A percentile compares a stretch with the other conserved stretches of the same genome.
These are phyloP conservation scores for Gadopsis marmoratus DNA, from an alignment of 2,797 vertebrate genomes.

Conservation along the genomic window DNA sequence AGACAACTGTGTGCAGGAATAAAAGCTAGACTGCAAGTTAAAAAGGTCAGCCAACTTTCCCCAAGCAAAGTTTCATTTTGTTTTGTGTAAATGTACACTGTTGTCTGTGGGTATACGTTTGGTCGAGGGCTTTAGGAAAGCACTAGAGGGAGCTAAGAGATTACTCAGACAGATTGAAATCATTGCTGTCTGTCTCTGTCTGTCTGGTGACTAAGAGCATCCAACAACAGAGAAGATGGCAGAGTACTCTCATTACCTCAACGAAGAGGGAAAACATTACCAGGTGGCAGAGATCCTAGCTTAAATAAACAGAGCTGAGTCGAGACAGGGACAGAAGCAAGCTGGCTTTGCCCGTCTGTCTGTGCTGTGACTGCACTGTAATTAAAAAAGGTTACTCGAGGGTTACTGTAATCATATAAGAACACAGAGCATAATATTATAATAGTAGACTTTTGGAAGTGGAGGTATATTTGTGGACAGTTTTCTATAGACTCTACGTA, in stretches of 20 bases:
- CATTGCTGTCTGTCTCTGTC: neutral
- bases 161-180: slow-evolving; percentile 24
- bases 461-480: slow-evolving; percentile 22
- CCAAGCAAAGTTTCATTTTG: neutral
- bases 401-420: slow-evolving; percentile 66
- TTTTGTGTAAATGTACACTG: neutral
- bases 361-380: slow-evolving; percentile 54
- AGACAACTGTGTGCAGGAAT: neutral
- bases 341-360: slow-evolving; percentile 60
- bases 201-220: slow-evolving; percentile 30
- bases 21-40: neutral
- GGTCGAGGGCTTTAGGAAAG: slow-evolving; percentile 10
- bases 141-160: slow-evolving; percentile 78
- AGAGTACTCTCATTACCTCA: slow-evolving; percentile 62
- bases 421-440: slow-evolving; percentile 52
- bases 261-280: slow-evolving; percentile 64
- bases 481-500: slow-evolving; percentile 9
- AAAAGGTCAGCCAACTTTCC: slow-evolving; percentile 9
- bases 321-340: slow-evolving; percentile 50
- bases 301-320: slow-evolving; percentile 70
- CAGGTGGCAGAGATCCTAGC: slow-evolving; percentile 58
- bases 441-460: slow-evolving; percentile 30
- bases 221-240: slow-evolving; percentile 44
- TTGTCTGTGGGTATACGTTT: neutral
- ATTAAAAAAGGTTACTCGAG: slow-evolving; percentile 60